Base-by-base conservation (phyloP, 2,797 vertebrate genomes). In the Diceros bicornis region DNA sequence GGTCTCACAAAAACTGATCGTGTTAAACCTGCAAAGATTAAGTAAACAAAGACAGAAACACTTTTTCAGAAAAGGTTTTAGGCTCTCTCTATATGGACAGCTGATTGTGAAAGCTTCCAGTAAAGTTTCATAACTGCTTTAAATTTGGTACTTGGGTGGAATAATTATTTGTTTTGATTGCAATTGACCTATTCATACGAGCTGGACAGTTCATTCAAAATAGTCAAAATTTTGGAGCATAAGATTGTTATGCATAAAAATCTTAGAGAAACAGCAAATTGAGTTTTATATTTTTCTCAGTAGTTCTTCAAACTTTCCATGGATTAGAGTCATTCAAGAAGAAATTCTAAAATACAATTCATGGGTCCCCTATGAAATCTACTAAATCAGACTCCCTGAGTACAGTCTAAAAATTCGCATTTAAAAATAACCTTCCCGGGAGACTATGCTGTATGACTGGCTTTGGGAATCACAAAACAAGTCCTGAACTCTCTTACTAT, bases 81-180 rank as follows among this genome's bases (percentile, higher is more conserved):
- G 44, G 41, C 29, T 41, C 18, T 59, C 61, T 75, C 62, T 91
- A 29, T 32, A 68, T 7, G 23, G 34, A 52, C 0, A 93, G 32
- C 2, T 13, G 4, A 84, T 57, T 74, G 2, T 50, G 87, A 61
- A 90, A 91, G 7, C 7, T 91, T 77, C 50, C 66, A 68, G 13
- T 79, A 55, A 74, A 77, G 23, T 91, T 94, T 69, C 44, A 62
- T 4, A 90, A 57, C 27, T 57, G 41, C 69, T 94, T 92, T 88
- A 90, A 52, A 89, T 71, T 69, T 97, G 81, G 44, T 87, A 55
- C n/a, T 55, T 75, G 23, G 9, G 83, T 69, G 85, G 29, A 21
- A 47, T 32, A 85, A 71, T 69, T 87, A 74, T 93, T 93, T 89
- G n/a, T 57, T 94, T 79, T 69, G 59, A 82, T 34, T 86, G n/a